Conservation (phyloP, 2,888 invertebrate genomes). For the Melanophora roralis region DNA sequence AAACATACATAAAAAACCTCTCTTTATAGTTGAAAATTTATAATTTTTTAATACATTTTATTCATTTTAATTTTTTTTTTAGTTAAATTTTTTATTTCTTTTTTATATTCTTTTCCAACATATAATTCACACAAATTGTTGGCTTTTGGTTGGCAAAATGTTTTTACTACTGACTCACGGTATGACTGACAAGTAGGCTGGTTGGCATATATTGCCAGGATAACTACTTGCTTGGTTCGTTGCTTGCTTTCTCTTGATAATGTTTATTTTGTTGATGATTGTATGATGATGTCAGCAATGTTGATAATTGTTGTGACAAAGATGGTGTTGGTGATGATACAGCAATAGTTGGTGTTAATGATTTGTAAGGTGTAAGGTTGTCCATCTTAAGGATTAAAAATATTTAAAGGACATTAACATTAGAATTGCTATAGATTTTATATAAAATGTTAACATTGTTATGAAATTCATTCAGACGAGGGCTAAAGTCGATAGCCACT, state of each 20-base stretch:
- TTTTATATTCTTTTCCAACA: slow-evolving; percentile 8
- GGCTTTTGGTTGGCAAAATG: slow-evolving; percentile 16
- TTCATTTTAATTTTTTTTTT: background rate
- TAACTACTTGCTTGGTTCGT: too few species aligned
- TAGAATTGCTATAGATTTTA: background rate
- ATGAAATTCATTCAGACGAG: too few species aligned
- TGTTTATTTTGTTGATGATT: slow-evolving; percentile 45
- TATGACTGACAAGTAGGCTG: slow-evolving; percentile 18
- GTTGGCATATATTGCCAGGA: background rate
- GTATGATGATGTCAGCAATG: slow-evolving; percentile 29
- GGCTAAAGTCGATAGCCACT: too few species aligned
- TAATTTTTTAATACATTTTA: background rate
- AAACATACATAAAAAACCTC: too few species aligned
- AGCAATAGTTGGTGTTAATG: background rate
- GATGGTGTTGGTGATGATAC: background rate
- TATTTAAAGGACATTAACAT: background rate
- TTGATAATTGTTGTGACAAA: slow-evolving; percentile 5
- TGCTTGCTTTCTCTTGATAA: background rate
- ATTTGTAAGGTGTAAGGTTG: background rate
- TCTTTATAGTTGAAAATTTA: too few species aligned
- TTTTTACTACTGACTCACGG: background rate
- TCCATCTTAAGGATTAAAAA: background rate
- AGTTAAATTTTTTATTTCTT: background rate
- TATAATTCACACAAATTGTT: slow-evolving; percentile 5
- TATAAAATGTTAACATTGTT: background rate